phyloP scores from a whole-genome alignment of 2,113 vertebrate genomes.

The Peromyscus leucopus region DNA sequence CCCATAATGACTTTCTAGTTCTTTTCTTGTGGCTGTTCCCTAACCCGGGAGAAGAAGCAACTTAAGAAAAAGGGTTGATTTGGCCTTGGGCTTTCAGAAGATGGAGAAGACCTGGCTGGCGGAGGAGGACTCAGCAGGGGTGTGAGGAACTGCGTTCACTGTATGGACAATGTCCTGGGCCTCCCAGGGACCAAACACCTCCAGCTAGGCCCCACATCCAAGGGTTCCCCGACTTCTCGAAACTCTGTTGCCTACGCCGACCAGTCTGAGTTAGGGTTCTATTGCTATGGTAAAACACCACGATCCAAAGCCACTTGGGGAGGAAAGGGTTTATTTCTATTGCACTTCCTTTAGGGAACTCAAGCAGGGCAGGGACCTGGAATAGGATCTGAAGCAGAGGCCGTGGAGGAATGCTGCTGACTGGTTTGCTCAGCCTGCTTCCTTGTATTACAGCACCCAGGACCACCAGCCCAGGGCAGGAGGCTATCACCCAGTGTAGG shows the following conservation, averaged over 20 bases:
- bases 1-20: too few species aligned
- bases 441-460: background rate
- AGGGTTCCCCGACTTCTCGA: background rate
- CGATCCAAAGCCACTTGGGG: background rate
- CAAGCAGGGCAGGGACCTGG: background rate
- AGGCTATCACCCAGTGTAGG: background rate
- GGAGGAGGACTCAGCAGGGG: background rate
- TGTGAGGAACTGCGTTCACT: background rate
- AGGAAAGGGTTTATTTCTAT: background rate
- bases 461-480: background rate
- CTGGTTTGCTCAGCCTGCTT: background rate
- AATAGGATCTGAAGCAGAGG: background rate
- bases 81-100: background rate
- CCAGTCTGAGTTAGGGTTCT: background rate
- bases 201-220: background rate
- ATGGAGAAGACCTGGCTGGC: background rate
- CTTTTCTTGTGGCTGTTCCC: background rate
- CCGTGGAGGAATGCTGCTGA: background rate
- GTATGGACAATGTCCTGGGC: background rate
- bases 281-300: background rate
- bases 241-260: background rate
- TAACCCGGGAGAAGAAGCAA: background rate
- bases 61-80: background rate
- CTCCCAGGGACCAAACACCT: background rate
- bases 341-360: background rate